Conservation (phyloP, 2,888 invertebrate species). For the Pasiphila rectangulata region DNA sequence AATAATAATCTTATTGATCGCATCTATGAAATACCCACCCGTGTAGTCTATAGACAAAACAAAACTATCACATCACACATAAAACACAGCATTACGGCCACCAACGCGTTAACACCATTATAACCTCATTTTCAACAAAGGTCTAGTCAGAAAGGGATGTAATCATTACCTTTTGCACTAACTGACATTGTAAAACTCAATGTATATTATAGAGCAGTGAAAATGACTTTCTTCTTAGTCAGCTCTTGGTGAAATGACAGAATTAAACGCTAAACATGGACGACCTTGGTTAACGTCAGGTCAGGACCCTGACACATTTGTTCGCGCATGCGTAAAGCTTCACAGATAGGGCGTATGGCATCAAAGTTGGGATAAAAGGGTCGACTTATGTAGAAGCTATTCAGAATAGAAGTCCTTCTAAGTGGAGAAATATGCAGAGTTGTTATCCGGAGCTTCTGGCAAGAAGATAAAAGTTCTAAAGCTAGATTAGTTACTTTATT, state of each 20-base stretch:
- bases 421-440: no score
- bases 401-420: no score
- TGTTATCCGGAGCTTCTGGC: no score
- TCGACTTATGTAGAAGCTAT: no score
- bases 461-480: no score
- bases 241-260: slow-evolving; percentile 41
- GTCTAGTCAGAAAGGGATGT: no score
- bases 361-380: no score
- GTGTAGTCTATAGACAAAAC: not conserved
- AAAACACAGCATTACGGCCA: slow-evolving; percentile 2
- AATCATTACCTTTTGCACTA: slow-evolving; percentile 50
- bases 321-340: slow-evolving; percentile 58
- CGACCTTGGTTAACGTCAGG: slow-evolving; percentile 66
- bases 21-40: not conserved
- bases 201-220: slow-evolving; percentile 3
- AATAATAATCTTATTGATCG: not conserved
- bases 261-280: slow-evolving; percentile 57
- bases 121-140: slow-evolving; percentile 13
- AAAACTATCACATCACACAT: slow-evolving; percentile 6
- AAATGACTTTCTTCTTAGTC: slow-evolving; percentile 25
- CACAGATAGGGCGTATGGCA: slow-evolving; percentile 8
- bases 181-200: slow-evolving; percentile 47
- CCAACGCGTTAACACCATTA: slow-evolving; percentile 1
- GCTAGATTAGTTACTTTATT: no score
- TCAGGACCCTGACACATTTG: slow-evolving; percentile 71